Conservation (phyloP, 2,113 vertebrate genomes). For the Osmerus mordax region DNA sequence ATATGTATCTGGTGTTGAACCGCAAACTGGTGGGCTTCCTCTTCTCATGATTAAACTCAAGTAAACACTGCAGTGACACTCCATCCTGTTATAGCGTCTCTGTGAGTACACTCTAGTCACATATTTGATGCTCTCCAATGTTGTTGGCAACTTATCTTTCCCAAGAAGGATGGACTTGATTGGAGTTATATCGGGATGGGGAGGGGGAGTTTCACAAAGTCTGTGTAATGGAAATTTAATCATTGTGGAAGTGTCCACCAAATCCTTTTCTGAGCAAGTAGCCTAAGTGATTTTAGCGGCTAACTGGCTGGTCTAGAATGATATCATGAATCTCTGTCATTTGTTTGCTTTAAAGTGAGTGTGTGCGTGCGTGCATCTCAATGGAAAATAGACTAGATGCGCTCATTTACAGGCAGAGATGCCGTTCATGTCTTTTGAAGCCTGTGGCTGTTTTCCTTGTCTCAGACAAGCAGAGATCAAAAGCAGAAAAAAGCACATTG, state of each 20-base stretch:
- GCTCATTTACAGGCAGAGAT: constrained; percentile 18
- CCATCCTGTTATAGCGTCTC: constrained; percentile 31
- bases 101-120: constrained; percentile 19
- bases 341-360: constrained; percentile 26
- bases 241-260: constrained; percentile 39
- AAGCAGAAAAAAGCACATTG: neutral
- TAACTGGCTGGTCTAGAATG: constrained; percentile 22
- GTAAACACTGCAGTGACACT: constrained; percentile 46
- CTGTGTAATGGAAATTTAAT: constrained; percentile 56
- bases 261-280: constrained; percentile 20
- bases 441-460: constrained; percentile 11
- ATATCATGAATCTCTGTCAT: constrained; percentile 39
- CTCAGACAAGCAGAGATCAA: constrained; percentile 1
- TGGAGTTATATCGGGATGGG: constrained; percentile 18
- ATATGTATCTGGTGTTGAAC: constrained; percentile 38
- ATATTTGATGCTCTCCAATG: constrained; percentile 45
- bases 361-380: neutral
- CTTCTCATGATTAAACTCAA: constrained; percentile 33
- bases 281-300: constrained; percentile 22
- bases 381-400: constrained; percentile 12
- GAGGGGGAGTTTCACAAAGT: constrained; percentile 24
- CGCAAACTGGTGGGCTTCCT: constrained; percentile 38
- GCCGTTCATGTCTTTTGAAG: constrained; percentile 19
- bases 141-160: constrained; percentile 44
- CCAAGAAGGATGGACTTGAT: constrained; percentile 40